These are phyloP conservation scores for Meganola albula DNA, from an alignment of 2,888 invertebrate genomes.

Conservation along the genomic window DNA sequence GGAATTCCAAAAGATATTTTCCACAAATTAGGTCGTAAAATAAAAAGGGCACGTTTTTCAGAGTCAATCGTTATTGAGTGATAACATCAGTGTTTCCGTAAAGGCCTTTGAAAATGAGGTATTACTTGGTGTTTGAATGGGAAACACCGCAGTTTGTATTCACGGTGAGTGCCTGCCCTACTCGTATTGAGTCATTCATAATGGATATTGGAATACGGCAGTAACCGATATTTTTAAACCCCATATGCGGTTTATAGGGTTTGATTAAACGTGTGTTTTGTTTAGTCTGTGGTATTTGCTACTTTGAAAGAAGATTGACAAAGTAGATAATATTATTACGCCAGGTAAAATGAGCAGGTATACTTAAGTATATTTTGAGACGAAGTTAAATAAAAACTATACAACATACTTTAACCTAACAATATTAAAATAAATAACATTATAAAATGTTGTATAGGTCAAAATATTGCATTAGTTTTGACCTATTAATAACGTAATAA, in stretches of 20 bases:
- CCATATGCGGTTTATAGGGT: slow-evolving; percentile 30
- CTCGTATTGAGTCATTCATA: slow-evolving; percentile 54
- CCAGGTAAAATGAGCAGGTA: too few species aligned
- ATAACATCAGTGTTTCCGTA: slow-evolving; percentile 44
- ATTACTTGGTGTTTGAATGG: slow-evolving; percentile 42
- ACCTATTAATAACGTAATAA: too few species aligned
- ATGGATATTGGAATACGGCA: slow-evolving; percentile 38
- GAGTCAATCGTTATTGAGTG: slow-evolving; percentile 39
- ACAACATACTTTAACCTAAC: too few species aligned
- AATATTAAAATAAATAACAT: too few species aligned
- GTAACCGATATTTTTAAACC: slow-evolving; percentile 31
- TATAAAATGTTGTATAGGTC: too few species aligned
- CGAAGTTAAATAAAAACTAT: too few species aligned
- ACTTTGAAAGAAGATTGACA: too few species aligned
- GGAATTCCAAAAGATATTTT: slow-evolving; percentile 2
- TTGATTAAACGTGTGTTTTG: slow-evolving; percentile 21
- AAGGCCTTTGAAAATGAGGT: slow-evolving; percentile 52
- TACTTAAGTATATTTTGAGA: too few species aligned
- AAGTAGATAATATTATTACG: too few species aligned
- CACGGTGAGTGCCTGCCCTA: slow-evolving; percentile 41
- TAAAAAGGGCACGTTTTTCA: slow-evolving; percentile 33
- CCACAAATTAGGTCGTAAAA: slow-evolving; percentile 26
- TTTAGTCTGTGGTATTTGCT: neutral
- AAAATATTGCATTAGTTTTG: too few species aligned
- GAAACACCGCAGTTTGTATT: slow-evolving; percentile 59